Evolutionary conservation across 2,797 vertebrate genomes (phyloP), one percentile per base, ranked within the genome.

Genomic region (Rhinoraja longicauda): DNA sequence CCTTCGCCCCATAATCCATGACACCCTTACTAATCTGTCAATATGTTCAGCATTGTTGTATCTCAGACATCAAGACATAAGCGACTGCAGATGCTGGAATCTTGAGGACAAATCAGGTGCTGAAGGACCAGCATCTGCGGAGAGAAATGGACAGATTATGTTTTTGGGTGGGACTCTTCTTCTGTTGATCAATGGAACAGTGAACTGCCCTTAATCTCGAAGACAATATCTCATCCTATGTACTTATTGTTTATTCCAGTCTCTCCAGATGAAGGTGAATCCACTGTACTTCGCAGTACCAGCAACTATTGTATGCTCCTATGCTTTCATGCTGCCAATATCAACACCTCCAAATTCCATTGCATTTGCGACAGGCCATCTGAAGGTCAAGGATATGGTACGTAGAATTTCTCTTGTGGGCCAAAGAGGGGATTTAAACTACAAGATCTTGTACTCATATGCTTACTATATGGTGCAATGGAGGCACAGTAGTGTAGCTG

Each of bases 341-440:
- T 98, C 98, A 0, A 99, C 99, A 0, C 98, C 99, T 32, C 99
- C 99, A 79, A 99, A 99, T 96, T 99, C 98, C 21, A 99, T 99
- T 24, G 98, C 99, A 0, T 99, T 99, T 93, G 97, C 99, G 53
- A 98, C 98, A 0, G 99, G 99, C 93, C 98, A 99, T 93, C 96
- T 99, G 93, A 93, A 98, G 97, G 98, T 99, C 94, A 99, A 98
- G 96, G 99, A 99, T 95, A 99, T 99, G 98, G 99, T 99, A 95
- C 95, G 96, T 95, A 93, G 21, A 4, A 29, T 91, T 73, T 67
- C 4, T 57, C 8, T 21, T 57, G 53, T 29, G 64, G 24, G 64
- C 70, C 39, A 36, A 88, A n/a, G 13, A 15, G 17, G 2, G 6
- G 5, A 62, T 84, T 84, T n/a, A 10, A 82, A 57, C 26, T 53